Evolutionary conservation across 1,140 invertebrate genomes (phyloP).

Genomic region (Contarinia nasturtii): DNA sequence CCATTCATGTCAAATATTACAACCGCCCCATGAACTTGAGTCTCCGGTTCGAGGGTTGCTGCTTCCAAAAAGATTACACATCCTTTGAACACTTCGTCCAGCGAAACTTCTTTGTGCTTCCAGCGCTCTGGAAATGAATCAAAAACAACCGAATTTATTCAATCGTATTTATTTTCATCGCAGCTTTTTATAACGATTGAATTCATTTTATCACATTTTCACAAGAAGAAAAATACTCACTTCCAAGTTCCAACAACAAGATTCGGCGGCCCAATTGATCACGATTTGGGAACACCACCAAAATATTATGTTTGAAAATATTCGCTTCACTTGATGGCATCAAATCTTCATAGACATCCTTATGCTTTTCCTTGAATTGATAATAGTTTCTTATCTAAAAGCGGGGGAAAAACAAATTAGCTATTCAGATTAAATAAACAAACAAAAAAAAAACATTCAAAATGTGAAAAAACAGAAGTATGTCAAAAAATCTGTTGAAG

Average conservation of each 20-base stretch:
- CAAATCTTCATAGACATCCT: slow-evolving; percentile 45
- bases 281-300: slow-evolving; percentile 52
- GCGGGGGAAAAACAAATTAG: too few relatives aligned
- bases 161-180: background rate
- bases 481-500: too few relatives aligned
- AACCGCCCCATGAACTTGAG: slow-evolving; percentile 54
- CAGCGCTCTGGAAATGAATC: slow-evolving; percentile 41
- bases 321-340: slow-evolving; percentile 51
- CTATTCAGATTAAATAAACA: too few relatives aligned
- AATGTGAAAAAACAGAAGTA: too few relatives aligned
- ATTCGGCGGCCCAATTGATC: slow-evolving; percentile 54
- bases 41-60: slow-evolving; percentile 56
- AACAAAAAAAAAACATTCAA: too few relatives aligned
- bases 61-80: slow-evolving; percentile 60
- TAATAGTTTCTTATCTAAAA: slow-evolving; percentile 68
- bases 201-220: background rate
- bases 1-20: slow-evolving; percentile 75
- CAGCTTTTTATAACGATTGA: background rate
- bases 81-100: slow-evolving; percentile 69
- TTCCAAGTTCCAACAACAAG: slow-evolving; percentile 56
- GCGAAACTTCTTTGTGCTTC: slow-evolving; percentile 56
- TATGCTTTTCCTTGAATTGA: slow-evolving; percentile 55
- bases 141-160: background rate
- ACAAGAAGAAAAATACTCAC: slow-evolving; percentile 28
- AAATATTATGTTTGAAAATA: slow-evolving; percentile 55